Conservation (phyloP, 2,797 vertebrate species). For the Micrastur ruficollis region DNA sequence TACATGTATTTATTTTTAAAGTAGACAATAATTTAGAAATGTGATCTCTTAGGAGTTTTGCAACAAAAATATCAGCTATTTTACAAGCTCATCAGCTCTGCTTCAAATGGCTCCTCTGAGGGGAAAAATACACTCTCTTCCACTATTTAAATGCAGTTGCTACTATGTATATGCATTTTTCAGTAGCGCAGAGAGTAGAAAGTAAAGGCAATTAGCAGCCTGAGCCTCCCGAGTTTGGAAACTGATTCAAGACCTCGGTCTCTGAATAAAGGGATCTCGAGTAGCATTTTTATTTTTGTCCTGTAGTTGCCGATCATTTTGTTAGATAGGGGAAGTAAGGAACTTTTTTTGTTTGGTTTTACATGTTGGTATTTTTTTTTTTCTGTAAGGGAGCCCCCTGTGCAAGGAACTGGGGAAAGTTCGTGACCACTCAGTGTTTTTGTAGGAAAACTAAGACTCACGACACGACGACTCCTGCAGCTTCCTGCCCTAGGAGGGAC, state of each 20-base stretch:
- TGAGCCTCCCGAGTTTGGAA: neutral
- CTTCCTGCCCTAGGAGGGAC: constrained; percentile 89
- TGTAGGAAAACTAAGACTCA: constrained; percentile 76
- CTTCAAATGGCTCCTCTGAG: constrained; percentile 8
- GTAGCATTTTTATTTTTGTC: neutral
- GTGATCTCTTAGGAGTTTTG: neutral
- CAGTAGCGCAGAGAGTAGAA: neutral
- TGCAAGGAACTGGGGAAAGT: constrained; percentile 62
- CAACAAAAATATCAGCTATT: constrained; percentile 36
- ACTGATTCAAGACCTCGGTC: neutral
- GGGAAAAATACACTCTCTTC: neutral
- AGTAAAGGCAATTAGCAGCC: neutral
- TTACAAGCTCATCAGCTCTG: neutral
- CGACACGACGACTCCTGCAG: constrained; percentile 87
- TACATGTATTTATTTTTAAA: constrained; percentile 9
- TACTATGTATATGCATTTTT: neutral
- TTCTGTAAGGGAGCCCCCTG: neutral
- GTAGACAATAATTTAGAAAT: constrained; percentile 27
- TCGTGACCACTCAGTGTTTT: constrained; percentile 71
- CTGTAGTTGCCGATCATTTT: neutral
- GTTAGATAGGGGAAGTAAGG: neutral
- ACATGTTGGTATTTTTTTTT: neutral
- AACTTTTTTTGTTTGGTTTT: neutral
- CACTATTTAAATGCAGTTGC: neutral
- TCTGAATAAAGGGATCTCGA: neutral